Base-by-base conservation (phyloP, 2,113 vertebrate species). In the Rhineura floridana region DNA sequence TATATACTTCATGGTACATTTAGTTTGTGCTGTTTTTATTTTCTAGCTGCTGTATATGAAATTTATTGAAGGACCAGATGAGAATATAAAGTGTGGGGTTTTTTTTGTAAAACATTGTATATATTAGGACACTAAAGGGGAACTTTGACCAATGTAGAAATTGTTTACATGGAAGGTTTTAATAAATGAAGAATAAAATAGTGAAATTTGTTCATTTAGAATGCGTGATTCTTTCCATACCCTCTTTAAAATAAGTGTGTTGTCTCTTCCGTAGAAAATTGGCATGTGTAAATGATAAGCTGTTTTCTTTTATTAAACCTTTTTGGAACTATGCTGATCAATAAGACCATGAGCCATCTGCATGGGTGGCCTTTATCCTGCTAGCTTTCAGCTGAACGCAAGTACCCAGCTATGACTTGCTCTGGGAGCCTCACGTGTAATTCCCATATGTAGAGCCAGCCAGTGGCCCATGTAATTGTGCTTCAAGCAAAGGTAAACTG, bases 1-100 rank as follows among this genome's bases (percentile, higher is more conserved):
- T 86, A 88, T 87, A 89, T 95, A 95, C 93, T 93, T 94, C 91
- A 93, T 81, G 67, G 92, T 95, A 96, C 91, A 91, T 91, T 87
- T 94, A 91, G 88, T 93, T 88, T 95, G 89, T 90, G 90, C 78
- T 93, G 85, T 90, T 75, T 93, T 94, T 93, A 93, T 90, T 95
- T 96, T 94, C 89, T 94, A 94, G 90, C 94, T 96, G 91, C 86
- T 93, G 80, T 91, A 91, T 65, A 90, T 67, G 10, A 94, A 95
- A 95, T 93, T 91, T 89, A 88, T 85, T 81, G 85, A 91, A 93
- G 84, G 82, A 91, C 92, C 89, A 95, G 75, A 91, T 75, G 39
- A 93, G 89, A 91, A 93, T 87, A 79, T 86, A 81, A 86, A 90
- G 87, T 86, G n/a, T n/a, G 55, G 80, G 36, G 77, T 89, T 95